Percentiles rank a stretch among this genome's conserved stretches.
These are phyloP conservation scores for Scolopax bukidnonensis DNA, from an alignment of 2,797 vertebrate genomes.

Conservation along the genomic window DNA sequence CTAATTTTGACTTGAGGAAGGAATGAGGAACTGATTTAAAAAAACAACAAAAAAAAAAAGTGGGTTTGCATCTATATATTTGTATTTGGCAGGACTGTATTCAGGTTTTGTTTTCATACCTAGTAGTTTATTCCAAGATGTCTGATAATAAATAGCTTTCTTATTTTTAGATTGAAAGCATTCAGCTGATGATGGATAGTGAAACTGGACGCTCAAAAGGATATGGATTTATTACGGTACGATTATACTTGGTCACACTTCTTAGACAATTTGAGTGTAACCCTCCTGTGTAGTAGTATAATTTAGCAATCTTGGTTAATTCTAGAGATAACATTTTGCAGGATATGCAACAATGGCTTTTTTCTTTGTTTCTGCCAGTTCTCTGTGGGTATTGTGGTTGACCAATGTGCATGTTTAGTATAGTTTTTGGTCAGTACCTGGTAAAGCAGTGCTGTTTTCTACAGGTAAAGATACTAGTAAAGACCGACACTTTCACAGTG, in stretches of 20 bases:
- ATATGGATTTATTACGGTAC: slow-evolving; percentile 97
- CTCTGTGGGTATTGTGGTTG: not conserved
- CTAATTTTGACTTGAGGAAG: not conserved
- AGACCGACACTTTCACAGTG: not conserved
- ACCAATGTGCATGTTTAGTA: rapidly evolving
- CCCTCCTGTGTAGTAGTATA: rapidly evolving
- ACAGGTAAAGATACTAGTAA: not conserved
- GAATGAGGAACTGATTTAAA: not conserved
- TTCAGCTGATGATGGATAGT: slow-evolving; percentile 98
- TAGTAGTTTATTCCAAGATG: not conserved
- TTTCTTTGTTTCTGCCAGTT: not conserved
- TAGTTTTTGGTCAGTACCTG: not conserved
- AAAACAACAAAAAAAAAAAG: not conserved
- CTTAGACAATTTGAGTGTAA: not conserved
- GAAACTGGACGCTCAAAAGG: slow-evolving; percentile 95
- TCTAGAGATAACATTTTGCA: not conserved
- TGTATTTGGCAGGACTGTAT: not conserved
- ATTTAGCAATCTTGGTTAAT: rapidly evolving
- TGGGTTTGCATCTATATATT: not conserved
- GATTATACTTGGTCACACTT: not conserved
- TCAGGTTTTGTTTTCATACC: not conserved
- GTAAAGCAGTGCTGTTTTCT: not conserved
- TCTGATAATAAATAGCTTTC: not conserved
- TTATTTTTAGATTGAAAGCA: slow-evolving; percentile 90
- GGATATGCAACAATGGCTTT: not conserved